A percentile compares a stretch with the other conserved stretches of the same genome.
Evolutionary conservation across 2,797 vertebrate species (phyloP).

Genomic region (Vireo griseus): DNA sequence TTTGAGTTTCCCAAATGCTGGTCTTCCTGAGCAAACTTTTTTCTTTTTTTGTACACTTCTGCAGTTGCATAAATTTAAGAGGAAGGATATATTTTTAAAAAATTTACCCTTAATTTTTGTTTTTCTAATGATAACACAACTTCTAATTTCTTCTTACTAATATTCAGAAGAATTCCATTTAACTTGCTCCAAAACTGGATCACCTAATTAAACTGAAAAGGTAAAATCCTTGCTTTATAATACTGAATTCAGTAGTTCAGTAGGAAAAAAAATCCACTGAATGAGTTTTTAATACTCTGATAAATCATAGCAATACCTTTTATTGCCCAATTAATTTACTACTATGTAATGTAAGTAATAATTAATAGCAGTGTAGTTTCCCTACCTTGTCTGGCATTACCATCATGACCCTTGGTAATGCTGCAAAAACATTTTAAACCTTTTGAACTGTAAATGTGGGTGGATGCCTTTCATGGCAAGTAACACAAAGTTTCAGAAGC

Average conservation of each 20-base stretch:
- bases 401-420: neutral
- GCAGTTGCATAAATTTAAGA: neutral
- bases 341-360: neutral
- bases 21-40: neutral
- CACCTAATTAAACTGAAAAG: neutral
- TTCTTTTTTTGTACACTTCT: neutral
- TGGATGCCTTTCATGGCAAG: neutral
- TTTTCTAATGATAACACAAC: neutral
- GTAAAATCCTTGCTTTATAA: neutral
- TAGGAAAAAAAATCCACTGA: neutral
- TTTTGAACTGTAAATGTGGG: neutral
- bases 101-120: neutral
- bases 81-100: neutral
- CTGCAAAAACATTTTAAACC: neutral
- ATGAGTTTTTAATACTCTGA: conserved; percentile 29
- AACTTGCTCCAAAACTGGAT: neutral
- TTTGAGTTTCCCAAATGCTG: neutral
- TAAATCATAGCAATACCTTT: conserved; percentile 23
- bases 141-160: neutral
- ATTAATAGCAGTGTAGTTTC: neutral
- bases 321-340: conserved; percentile 28
- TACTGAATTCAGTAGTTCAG: neutral
- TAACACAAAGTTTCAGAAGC: neutral
- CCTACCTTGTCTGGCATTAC: neutral
- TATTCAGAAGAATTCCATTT: neutral